Conservation (phyloP, 2,113 vertebrate species). For the Indicator indicator region DNA sequence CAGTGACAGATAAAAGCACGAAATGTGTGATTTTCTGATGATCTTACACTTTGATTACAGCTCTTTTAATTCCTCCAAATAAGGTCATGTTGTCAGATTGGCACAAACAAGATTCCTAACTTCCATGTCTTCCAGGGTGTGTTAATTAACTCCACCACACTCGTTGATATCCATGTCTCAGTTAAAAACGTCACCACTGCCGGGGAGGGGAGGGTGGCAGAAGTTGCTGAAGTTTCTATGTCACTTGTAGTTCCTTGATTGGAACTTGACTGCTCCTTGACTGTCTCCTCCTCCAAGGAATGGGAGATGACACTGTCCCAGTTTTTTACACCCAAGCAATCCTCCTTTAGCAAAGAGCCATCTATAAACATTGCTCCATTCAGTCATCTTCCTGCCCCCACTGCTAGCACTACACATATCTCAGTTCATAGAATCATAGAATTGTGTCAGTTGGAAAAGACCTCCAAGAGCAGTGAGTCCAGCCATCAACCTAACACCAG, state of each 20-base stretch:
- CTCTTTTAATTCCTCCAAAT: constrained; percentile 11
- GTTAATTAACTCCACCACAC: constrained; percentile 27
- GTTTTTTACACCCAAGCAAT: background rate
- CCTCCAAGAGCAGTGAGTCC: no score
- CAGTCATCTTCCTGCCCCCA: background rate
- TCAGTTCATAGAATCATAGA: no score
- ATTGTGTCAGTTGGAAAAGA: no score
- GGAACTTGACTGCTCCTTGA: no score
- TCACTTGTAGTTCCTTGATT: background rate
- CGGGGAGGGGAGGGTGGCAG: background rate
- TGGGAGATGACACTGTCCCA: background rate
- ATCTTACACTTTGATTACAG: background rate
- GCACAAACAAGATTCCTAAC: background rate
- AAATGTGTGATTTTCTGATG: background rate
- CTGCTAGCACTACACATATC: background rate
- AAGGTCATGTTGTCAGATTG: background rate
- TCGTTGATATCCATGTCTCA: background rate
- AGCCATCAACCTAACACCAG: no score
- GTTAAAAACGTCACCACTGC: background rate
- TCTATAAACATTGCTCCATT: background rate
- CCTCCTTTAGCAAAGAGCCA: background rate
- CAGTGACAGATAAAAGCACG: constrained; percentile 12
- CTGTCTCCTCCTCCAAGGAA: background rate
- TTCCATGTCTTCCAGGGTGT: background rate
- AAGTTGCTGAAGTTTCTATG: background rate